Evolutionary conservation across 2,888 invertebrate species (phyloP), one percentile per base, ranked within the genome.

Genomic region (Heterodera filipjevi): DNA sequence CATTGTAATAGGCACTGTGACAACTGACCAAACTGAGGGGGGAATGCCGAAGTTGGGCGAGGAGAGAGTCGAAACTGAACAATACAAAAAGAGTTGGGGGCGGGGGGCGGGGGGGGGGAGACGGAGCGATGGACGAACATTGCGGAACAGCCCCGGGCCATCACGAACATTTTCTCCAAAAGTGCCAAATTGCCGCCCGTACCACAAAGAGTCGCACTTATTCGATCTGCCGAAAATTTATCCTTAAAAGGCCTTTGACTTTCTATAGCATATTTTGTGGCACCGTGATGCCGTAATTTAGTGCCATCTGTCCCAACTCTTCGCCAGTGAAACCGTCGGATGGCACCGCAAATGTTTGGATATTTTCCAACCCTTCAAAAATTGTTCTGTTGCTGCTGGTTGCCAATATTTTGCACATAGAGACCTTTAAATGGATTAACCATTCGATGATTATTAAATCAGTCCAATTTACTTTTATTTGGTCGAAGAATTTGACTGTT

Each of bases 141-240:
- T 66, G 66, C 66, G 10, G 46, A 22, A 53, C 66, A 33, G 32
- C 78, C 78, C 22, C 71, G 27, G 27, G 78, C 71, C 53, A 78
- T 16, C 14, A 35, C 35, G 30, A 79, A 66, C 6, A 79, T 30
- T 71, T 79, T 79, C 44, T 79, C 79, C 72, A 79, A 32, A 22
- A 79, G 35, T 3, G 79, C 79, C 3, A 79, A 46, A 59, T 79
- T 79, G n/a, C 77, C 68, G 2, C 79, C 79, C 2, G 77, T 77
- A 2, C 33, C 35, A 39, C n/a, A 32, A 53, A 22, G 16, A 79
- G 49, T 75, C 30, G 44, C 30, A 16, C n/a, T 33, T 46, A 46
- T 39, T 46, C 49, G 68, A 30, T 27, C 53, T 16, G n/a, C 5
- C 35, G 32, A 35, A 66, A 68, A 46, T 14, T 1, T 16, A 32